Base-by-base conservation (phyloP, 2,888 invertebrate genomes). In the Zaprionus bogoriensis region DNA sequence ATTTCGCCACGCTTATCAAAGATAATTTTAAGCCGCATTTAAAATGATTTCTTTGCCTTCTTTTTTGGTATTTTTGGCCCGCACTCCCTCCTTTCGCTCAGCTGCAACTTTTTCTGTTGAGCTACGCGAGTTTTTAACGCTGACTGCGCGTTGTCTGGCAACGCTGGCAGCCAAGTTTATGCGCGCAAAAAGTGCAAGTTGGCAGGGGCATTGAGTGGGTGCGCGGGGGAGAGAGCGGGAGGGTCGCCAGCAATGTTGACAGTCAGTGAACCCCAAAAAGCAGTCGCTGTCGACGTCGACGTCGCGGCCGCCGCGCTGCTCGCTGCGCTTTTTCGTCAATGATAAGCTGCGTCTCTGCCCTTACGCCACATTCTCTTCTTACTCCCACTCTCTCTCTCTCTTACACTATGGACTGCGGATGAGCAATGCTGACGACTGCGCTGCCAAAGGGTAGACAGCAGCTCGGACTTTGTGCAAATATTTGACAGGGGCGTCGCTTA, bases 11-110 rank as follows among this genome's bases (percentile, higher is more conserved):
- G 78, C 81, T 76, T 84, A 80, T 80, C 84, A 80, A 80, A 80
- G 78, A 80, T 80, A 81, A 84, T 80, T 80, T 80, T 80, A 80
- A 84, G 80, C 84, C 80, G 80, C 80, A 84, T 80, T 84, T 80
- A 81, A 80, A 84, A 84, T 81, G 68, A 84, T 80, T 80, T 84
- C 74, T 64, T 74, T 63, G 52, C 67, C 45, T 50, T 48, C 25
- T 47, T 67, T 51, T 48, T 39, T 17, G n/a, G 12, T 22, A 41
- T 17, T 7, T 4, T 9, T 6, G 22, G 3, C n/a, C 3, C 38
- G 30, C 41, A 9, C 22, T 17, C 19, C 12, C 9, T 9, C 2
- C 36, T 3, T 12, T 10, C n/a, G 5, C 12, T 30, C 12, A n/a
- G 32, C 20, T 44, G 46, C 22, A 62, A 57, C 59, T 55, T 50